Evolutionary conservation across 2,888 invertebrate genomes (phyloP).

Genomic region (Fragum fragum): DNA sequence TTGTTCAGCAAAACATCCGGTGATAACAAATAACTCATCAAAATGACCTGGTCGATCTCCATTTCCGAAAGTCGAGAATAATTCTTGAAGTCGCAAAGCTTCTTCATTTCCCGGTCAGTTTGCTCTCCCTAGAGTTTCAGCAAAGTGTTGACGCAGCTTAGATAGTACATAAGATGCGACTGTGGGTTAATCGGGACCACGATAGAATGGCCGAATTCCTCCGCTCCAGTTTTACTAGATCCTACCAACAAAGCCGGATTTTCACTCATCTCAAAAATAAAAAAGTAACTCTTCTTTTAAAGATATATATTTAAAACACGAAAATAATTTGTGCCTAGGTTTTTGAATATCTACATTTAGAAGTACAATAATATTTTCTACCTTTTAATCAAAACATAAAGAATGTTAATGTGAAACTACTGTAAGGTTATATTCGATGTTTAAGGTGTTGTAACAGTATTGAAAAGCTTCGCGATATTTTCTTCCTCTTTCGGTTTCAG

Average conservation of each 20-base stretch:
- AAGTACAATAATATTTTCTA: too few relatives aligned
- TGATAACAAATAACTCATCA: constrained; percentile 35
- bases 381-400: too few relatives aligned
- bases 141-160: constrained; percentile 39
- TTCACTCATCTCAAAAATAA: constrained; percentile 14
- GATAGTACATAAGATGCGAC: constrained; percentile 41
- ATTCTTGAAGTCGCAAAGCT: constrained; percentile 37
- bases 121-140: constrained; percentile 27
- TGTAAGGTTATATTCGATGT: too few relatives aligned
- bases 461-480: neutral
- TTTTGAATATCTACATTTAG: too few relatives aligned
- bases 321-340: too few relatives aligned
- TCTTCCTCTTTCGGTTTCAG: constrained; percentile 16
- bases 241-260: constrained; percentile 19
- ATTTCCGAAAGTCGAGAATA: constrained; percentile 30
- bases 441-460: too few relatives aligned
- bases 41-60: constrained; percentile 29
- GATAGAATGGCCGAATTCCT: constrained; percentile 32
- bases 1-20: constrained; percentile 40
- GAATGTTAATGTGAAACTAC: too few relatives aligned
- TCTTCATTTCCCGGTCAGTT: constrained; percentile 32
- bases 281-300: too few relatives aligned
- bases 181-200: constrained; percentile 34
- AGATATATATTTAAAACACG: too few relatives aligned
- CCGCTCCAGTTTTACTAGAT: constrained; percentile 22